Evolutionary conservation across 2,113 vertebrate species (phyloP).

Genomic region (Pimephales promelas): DNA sequence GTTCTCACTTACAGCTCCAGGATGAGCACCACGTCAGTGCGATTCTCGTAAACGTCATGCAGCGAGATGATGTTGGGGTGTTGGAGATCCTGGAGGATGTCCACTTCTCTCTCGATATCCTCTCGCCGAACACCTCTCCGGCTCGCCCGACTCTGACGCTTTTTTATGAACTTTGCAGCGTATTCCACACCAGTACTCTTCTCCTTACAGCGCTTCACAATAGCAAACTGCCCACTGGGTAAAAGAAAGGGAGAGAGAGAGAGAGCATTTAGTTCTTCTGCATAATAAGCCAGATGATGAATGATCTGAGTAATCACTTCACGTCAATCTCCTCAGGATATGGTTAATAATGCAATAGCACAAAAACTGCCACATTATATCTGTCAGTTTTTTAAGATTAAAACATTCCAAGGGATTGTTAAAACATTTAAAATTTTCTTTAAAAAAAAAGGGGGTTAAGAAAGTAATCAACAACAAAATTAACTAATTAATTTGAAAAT

Average conservation of each 20-base stretch:
- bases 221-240: slow-evolving; percentile 93
- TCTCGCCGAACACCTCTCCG: slow-evolving; percentile 87
- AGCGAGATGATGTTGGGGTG: slow-evolving; percentile 88
- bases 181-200: slow-evolving; percentile 81
- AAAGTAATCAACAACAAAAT: background rate
- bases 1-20: slow-evolving; percentile 91
- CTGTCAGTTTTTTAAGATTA: background rate
- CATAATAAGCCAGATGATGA: background rate
- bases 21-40: slow-evolving; percentile 93
- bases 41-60: slow-evolving; percentile 93
- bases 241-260: slow-evolving; percentile 31
- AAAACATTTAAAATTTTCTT: background rate
- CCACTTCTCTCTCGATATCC: slow-evolving; percentile 92
- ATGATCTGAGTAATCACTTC: background rate
- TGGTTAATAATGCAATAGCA: background rate
- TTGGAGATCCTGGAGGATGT: slow-evolving; percentile 87
- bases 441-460: background rate
- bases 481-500: too few relatives aligned
- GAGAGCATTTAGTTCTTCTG: background rate
- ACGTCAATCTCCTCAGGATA: background rate
- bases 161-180: slow-evolving; percentile 97
- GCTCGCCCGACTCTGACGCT: slow-evolving; percentile 86
- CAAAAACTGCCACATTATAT: background rate
- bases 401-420: background rate
- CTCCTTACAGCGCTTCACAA: slow-evolving; percentile 90